phyloP scores from a whole-genome alignment of 92 coral and sea anemone genomes.

The Phymanthus crucifer region DNA sequence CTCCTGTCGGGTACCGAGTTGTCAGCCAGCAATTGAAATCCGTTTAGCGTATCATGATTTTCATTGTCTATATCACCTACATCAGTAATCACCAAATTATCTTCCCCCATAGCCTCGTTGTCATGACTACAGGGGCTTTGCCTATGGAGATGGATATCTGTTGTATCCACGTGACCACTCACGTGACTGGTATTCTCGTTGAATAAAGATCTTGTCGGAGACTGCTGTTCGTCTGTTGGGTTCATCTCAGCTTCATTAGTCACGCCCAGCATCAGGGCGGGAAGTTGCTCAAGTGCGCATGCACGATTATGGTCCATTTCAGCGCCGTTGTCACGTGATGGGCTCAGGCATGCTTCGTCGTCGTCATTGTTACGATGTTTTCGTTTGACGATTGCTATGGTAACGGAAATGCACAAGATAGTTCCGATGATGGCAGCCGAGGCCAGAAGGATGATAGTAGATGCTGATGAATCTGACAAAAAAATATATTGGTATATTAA shows the following conservation, averaged over 20 bases:
- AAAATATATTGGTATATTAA: neutral
- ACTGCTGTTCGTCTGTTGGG: neutral
- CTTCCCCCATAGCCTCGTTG: slow-evolving; percentile 1
- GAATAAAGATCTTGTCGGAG: neutral
- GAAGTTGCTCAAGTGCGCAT: slow-evolving; percentile 31
- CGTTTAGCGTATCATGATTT: neutral
- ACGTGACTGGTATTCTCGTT: neutral
- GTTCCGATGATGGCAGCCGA: slow-evolving; percentile 27
- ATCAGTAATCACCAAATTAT: slow-evolving; percentile 6
- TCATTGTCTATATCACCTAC: slow-evolving; percentile 9
- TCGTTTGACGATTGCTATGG: slow-evolving; percentile 20
- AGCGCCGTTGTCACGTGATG: slow-evolving; percentile 10
- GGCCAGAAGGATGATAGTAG: slow-evolving; percentile 7
- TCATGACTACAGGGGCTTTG: neutral
- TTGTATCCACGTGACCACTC: neutral
- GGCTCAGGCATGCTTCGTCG: slow-evolving; percentile 21
- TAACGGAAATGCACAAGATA: slow-evolving; percentile 16
- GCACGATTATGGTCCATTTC: slow-evolving; percentile 13
- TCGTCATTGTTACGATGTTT: slow-evolving; percentile 7
- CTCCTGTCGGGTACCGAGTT: neutral
- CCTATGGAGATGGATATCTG: neutral
- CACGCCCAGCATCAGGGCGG: slow-evolving; percentile 4
- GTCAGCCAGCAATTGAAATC: neutral
- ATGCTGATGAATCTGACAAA: slow-evolving; percentile 15
- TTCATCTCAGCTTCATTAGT: neutral